phyloP scores from a whole-genome alignment of 2,797 vertebrate genomes.

The Scarus forsteni region DNA sequence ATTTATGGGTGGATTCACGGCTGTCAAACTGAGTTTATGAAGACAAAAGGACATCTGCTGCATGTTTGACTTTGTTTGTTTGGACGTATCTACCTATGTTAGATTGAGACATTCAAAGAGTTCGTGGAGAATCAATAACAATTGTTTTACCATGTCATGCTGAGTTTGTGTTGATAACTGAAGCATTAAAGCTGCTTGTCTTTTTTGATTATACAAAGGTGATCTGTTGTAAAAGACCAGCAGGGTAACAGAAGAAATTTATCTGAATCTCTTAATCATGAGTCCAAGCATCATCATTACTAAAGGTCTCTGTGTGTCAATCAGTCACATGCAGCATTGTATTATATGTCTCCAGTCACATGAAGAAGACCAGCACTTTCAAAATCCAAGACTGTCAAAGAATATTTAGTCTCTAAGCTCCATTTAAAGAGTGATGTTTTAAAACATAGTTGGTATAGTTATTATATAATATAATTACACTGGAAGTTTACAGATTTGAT shows the following conservation, averaged over 20 bases:
- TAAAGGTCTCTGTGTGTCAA: no score
- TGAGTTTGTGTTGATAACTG: slow-evolving; percentile 18
- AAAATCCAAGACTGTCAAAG: no score
- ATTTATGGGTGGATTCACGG: not conserved
- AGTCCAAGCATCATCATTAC: slow-evolving; percentile 8
- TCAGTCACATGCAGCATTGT: no score
- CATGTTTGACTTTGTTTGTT: not conserved
- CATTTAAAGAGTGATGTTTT: no score
- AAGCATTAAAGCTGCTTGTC: not conserved
- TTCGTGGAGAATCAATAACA: slow-evolving; percentile 12
- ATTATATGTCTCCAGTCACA: no score
- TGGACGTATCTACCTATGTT: not conserved
- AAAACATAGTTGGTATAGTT: no score
- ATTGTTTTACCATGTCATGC: not conserved
- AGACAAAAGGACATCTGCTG: slow-evolving; percentile 2
- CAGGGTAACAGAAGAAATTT: not conserved
- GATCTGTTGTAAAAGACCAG: not conserved
- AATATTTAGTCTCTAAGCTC: no score
- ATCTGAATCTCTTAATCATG: not conserved
- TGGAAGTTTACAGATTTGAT: no score
- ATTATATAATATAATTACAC: no score
- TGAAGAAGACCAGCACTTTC: no score
- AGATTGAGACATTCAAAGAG: not conserved
- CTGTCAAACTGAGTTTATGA: not conserved
- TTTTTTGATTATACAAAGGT: slow-evolving; percentile 15